Base-by-base conservation (phyloP, 2,797 vertebrate genomes). In the Peromyscus eremicus region DNA sequence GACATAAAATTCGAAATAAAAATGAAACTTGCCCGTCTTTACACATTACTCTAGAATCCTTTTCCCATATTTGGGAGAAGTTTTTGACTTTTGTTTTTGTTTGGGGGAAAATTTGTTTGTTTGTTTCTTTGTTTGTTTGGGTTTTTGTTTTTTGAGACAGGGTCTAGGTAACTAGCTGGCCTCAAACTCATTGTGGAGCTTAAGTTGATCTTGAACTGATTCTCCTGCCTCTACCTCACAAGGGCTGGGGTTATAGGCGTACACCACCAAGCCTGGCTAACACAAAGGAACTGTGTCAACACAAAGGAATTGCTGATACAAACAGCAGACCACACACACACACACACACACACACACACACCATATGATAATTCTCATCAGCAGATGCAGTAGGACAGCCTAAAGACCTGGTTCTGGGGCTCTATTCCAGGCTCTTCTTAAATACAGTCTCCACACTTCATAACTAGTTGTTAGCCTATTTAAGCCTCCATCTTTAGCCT, bases 1-100 rank as follows among this genome's bases (percentile, higher is more conserved):
- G 95, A 94, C 32, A 91, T 82, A 92, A 85, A 85, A 92, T 86
- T 80, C 66, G 70, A 91, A 29, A 71, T 29, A 12, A 96, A 89
- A 89, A 77, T 64, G 43, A 96, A 93, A 49, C 83, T 80, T 81
- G 27, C 49, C 29, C 68, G 21, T 0, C 27, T 89, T 60, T 46
- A n/a, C 37, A 19, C 40, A 81, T 90, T 37, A 55, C 88, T 71
- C 43, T 17, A 34, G 46, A 27, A 27, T 43, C n/a, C 89, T 82
- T 82, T 37, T 68, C 21, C 70, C 43, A 94, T 64, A 21, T 27
- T 70, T 85, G 40, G 23, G 84, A 85, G 75, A 88, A 49, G 10
- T 8, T 95, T 95, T 95, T 19, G 11, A 34, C 32, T 73, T 55
- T 37, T 29, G n/a, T 19, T 73, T 55, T 70, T 34, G 19, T 88